phyloP scores from a whole-genome alignment of 2,113 vertebrate species.

The Myocastor coypus region DNA sequence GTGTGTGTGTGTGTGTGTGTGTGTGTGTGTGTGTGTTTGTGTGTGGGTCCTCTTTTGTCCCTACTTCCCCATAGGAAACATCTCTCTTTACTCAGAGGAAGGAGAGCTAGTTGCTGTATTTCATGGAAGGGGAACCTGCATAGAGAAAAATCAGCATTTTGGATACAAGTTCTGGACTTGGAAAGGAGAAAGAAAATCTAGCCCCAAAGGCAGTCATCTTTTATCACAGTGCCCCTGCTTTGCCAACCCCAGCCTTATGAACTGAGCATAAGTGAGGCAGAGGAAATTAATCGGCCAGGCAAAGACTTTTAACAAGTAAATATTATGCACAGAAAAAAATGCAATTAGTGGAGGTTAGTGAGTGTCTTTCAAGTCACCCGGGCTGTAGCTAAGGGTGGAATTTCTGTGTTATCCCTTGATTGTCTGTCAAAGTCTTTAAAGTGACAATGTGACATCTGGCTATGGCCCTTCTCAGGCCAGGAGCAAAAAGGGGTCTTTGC shows the following conservation, averaged over 20 bases:
- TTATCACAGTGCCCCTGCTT: not conserved
- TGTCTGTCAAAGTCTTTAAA: slow-evolving; percentile 77
- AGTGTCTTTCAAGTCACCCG: slow-evolving; percentile 62
- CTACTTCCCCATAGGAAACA: fast-evolving
- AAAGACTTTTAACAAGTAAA: slow-evolving; percentile 69
- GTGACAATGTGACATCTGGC: slow-evolving; percentile 74
- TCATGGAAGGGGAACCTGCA: not conserved
- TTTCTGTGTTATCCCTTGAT: slow-evolving; percentile 57
- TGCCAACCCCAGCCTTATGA: not conserved
- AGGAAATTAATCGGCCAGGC: slow-evolving; percentile 49
- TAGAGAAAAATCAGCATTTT: not conserved
- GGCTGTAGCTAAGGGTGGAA: slow-evolving; percentile 42
- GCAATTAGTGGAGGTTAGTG: slow-evolving; percentile 69
- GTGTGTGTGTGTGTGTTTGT: too few relatives aligned
- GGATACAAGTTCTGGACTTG: not conserved
- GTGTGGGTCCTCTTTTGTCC: not conserved
- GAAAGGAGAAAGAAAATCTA: not conserved
- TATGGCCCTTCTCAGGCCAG: slow-evolving; percentile 31
- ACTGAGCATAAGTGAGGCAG: not conserved
- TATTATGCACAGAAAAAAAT: slow-evolving; percentile 55
- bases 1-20: not conserved
- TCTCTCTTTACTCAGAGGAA: not conserved
- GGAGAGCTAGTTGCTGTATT: not conserved
- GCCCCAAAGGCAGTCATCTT: not conserved
- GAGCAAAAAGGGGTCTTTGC: slow-evolving; percentile 68